phyloP scores from a whole-genome alignment of 2,113 vertebrate species.

The Planiliza haematocheilus region DNA sequence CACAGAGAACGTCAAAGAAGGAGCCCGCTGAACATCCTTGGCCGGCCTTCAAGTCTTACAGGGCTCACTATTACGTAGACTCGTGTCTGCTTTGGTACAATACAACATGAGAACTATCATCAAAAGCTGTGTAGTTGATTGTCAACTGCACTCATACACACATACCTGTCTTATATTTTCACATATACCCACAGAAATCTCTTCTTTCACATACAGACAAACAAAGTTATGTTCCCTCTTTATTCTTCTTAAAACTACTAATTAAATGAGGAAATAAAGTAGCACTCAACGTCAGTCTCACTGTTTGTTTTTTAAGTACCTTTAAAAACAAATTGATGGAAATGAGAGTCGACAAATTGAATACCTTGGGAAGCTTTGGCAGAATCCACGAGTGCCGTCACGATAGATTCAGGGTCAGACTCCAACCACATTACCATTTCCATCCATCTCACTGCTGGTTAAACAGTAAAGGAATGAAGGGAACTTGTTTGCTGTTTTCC shows the following conservation, averaged over 20 bases:
- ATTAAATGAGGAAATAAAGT: neutral
- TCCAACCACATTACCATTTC: neutral
- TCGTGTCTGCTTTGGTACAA: neutral
- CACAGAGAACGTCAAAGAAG: neutral
- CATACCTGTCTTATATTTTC: too few relatives aligned
- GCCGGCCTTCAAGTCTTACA: neutral
- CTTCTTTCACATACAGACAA: too few relatives aligned
- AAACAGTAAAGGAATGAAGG: neutral
- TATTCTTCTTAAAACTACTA: neutral
- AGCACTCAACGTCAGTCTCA: neutral
- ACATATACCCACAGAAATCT: too few relatives aligned
- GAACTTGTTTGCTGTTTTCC: neutral
- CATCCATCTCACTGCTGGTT: conserved; percentile 1
- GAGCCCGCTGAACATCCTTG: neutral
- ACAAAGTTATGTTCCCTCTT: too few relatives aligned
- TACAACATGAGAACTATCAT: neutral
- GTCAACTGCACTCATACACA: too few relatives aligned
- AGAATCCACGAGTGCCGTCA: conserved; percentile 37
- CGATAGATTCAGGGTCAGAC: neutral
- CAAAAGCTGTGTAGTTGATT: neutral
- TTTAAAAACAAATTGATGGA: neutral
- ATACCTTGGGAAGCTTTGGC: conserved; percentile 2
- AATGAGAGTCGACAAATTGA: conserved; percentile 18
- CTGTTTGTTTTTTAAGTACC: neutral
- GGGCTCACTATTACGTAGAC: neutral